Evolutionary conservation across 1,140 invertebrate genomes (phyloP), one percentile per base, ranked within the genome.

Genomic region (Drosophila guanche): DNA sequence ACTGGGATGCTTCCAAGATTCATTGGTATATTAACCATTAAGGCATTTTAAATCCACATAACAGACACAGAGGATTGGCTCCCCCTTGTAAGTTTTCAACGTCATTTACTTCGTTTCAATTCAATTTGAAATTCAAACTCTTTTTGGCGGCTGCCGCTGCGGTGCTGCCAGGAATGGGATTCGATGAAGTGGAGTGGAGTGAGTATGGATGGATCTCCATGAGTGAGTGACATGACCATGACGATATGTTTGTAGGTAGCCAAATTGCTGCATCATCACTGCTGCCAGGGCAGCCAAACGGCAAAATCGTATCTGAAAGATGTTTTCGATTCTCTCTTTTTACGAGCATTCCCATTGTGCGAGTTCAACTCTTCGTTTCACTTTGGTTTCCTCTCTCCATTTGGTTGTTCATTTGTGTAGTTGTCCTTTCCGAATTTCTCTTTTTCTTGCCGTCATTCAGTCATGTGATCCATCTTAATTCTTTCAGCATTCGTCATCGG

Each of bases 401-500:
- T 55, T 6, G n/a, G 47, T 52, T 69, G 5, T 29, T 29, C 27
- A 29, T 29, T 33, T 63, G 23, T 47, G 29, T 62, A 60, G 41
- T 57, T 55, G 46, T 65, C 41, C 40, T 47, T 54, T 46, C 47
- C 23, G 25, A 6, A 33, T 60, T 46, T 57, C 50, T 42, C 43
- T 58, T 77, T 85, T 75, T 69, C 42, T 65, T 23, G 61, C 54
- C 65, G 84, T 88, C 84, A 88, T 88, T 56, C 52, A 67, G 63
- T 69, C 72, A 84, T 73, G 84, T 89, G 86, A 90, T 90, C 86
- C 86, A 90, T 90, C 88, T 90, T 90, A 77, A 90, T 90, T 80
- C 79, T 63, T 84, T 78, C 69, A 74, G 76, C 88, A 90, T 90
- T 90, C 83, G 83, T 90, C 79, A 89, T 79, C 58, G 75, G 79